Conservation (phyloP, 2,113 vertebrate genomes). For the Psephotus haematonotus region DNA sequence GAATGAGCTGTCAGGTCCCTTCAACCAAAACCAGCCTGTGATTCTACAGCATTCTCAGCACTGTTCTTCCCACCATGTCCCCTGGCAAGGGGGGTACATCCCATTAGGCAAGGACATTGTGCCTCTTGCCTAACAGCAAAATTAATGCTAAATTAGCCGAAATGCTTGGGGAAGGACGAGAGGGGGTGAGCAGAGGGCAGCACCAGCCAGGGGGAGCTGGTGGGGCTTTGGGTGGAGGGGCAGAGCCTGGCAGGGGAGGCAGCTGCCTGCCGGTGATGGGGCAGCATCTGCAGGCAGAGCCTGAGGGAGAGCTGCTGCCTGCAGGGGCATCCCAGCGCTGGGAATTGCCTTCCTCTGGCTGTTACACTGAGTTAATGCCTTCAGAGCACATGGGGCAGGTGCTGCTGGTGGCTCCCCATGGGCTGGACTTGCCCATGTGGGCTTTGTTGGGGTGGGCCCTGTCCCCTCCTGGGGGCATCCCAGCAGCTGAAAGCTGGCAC, state of each 20-base stretch:
- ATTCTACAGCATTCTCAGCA: neutral
- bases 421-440: fast-evolving
- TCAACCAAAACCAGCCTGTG: neutral
- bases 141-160: neutral
- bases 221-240: neutral
- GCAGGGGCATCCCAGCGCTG: fast-evolving
- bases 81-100: fast-evolving
- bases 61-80: neutral
- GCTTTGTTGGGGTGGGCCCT: neutral
- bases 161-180: neutral
- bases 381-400: fast-evolving
- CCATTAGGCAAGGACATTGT: fast-evolving
- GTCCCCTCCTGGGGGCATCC: neutral
- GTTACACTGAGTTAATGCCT: fast-evolving
- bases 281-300: neutral
- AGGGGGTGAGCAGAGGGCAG: neutral
- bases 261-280: neutral
- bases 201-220: neutral
- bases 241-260: neutral
- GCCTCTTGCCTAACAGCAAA: neutral
- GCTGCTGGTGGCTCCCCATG: fast-evolving
- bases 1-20: neutral
- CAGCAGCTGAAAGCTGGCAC: neutral
- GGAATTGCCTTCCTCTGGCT: neutral
- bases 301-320: neutral